Conservation (phyloP, 2,797 vertebrate genomes). For the Anas bernieri region DNA sequence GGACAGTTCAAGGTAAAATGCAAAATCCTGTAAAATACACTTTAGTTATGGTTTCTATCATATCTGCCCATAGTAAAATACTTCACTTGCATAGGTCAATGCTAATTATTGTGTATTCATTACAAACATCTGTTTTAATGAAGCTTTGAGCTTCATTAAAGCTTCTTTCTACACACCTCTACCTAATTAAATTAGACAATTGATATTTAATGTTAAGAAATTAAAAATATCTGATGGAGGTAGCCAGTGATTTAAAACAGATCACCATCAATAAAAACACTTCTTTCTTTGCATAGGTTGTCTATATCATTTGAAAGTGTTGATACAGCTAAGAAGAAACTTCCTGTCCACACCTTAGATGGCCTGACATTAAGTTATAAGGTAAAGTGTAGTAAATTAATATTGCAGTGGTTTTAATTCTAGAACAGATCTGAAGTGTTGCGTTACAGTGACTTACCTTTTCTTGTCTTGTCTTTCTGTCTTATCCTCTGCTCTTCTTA, state of each 20-base stretch:
- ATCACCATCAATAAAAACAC: neutral
- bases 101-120: neutral
- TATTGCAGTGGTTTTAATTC: neutral
- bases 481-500: slow-evolving; percentile 55
- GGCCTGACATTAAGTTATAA: slow-evolving; percentile 95
- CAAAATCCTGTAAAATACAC: neutral
- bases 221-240: neutral
- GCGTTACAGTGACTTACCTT: neutral
- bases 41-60: neutral
- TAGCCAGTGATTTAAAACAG: neutral
- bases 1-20: slow-evolving; percentile 89
- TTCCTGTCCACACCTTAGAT: slow-evolving; percentile 94
- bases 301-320: slow-evolving; percentile 91
- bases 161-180: neutral
- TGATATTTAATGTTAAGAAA: neutral
- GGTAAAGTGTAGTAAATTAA: slow-evolving; percentile 73
- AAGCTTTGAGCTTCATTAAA: neutral
- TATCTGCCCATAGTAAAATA: neutral
- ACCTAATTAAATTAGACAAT: neutral
- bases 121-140: neutral
- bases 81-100: neutral
- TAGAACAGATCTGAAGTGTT: neutral
- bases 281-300: slow-evolving; percentile 78
- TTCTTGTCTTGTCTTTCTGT: neutral
- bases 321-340: slow-evolving; percentile 92